Conservation (phyloP, 2,888 invertebrate species). For the Aleiodes testaceus region DNA sequence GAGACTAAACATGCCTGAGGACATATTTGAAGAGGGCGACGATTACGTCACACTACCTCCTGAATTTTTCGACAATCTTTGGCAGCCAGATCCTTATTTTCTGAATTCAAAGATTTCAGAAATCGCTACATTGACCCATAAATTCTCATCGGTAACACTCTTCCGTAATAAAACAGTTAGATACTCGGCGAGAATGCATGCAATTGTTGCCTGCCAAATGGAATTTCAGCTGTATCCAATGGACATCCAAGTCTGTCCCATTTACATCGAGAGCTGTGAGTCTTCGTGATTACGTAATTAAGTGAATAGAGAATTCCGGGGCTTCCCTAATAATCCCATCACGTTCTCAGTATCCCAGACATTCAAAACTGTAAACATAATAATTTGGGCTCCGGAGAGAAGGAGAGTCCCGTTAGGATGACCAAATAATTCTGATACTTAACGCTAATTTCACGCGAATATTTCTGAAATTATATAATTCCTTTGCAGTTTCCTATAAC, state of each 20-base stretch:
- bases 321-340: no score
- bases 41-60: slow-evolving; percentile 87
- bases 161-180: slow-evolving; percentile 87
- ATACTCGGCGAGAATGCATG: slow-evolving; percentile 88
- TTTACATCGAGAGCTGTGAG: slow-evolving; percentile 90
- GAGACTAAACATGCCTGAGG: slow-evolving; percentile 83
- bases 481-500: slow-evolving; percentile 82
- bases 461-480: not conserved
- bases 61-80: slow-evolving; percentile 87
- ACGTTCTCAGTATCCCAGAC: no score
- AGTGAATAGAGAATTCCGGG: not conserved
- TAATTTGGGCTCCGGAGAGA: no score
- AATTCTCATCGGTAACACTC: slow-evolving; percentile 86
- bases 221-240: slow-evolving; percentile 90
- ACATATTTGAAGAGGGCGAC: slow-evolving; percentile 86
- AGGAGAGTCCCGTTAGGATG: no score
- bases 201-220: slow-evolving; percentile 90
- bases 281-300: slow-evolving; percentile 38
- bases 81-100: slow-evolving; percentile 91
- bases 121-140: slow-evolving; percentile 86
- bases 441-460: no score
- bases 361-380: no score
- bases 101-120: slow-evolving; percentile 90
- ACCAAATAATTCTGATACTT: no score
- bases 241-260: slow-evolving; percentile 89